Evolutionary conservation across 2,113 vertebrate genomes (phyloP).

Genomic region (Formicarius rufipectus): DNA sequence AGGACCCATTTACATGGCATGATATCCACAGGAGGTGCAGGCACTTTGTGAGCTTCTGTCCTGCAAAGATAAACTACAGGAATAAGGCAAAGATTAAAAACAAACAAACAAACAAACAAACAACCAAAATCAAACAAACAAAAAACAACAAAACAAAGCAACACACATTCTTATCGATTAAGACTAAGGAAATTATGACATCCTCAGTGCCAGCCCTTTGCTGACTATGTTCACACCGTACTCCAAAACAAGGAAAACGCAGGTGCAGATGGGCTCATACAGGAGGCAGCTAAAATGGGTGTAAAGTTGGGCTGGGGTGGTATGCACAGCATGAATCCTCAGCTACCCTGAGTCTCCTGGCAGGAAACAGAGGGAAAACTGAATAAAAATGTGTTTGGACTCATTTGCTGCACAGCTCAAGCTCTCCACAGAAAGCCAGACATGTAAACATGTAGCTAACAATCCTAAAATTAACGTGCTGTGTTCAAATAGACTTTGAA

Average conservation of each 20-base stretch:
- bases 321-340: not conserved
- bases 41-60: not conserved
- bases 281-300: not conserved
- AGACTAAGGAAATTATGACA: not conserved
- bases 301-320: not conserved
- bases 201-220: not conserved
- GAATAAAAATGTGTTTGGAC: not conserved
- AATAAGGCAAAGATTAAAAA: not conserved
- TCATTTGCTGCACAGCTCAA: not conserved
- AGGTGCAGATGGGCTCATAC: not conserved
- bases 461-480: constrained; percentile 15
- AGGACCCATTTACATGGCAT: rapidly evolving
- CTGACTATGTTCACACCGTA: not conserved
- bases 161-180: not conserved
- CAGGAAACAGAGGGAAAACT: not conserved
- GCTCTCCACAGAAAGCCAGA: not conserved
- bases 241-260: not conserved
- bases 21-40: not conserved
- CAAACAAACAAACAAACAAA: too few species aligned
- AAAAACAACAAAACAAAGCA: too few species aligned
- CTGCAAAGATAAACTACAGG: not conserved
- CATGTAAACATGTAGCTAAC: not conserved
- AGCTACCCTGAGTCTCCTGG: not conserved
- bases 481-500: not conserved
- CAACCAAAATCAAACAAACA: too few species aligned